Base-by-base conservation (phyloP, 1,140 invertebrate genomes). In the Acyrthosiphon pisum region DNA sequence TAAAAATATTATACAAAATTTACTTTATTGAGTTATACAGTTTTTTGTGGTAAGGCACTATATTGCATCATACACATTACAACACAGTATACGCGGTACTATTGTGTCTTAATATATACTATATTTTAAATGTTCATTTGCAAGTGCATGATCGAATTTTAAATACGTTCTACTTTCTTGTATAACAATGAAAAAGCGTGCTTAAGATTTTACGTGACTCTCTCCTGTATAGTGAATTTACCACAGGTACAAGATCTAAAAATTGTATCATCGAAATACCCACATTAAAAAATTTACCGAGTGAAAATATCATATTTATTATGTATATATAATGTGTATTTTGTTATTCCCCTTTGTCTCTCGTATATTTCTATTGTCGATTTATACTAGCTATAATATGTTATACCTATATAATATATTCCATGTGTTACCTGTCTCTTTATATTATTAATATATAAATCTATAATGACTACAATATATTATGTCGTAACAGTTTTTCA, bases 171-270 rank as follows among this genome's bases (percentile, higher is more conserved):
- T 48, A 87, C 86, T 87, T 87, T 87, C 86, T n/a, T 20, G 46
- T 87, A 41, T 41, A 87, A 87, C 86, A 87, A 87, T 87, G 86
- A 87, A 48, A 86, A 87, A 87, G 86, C 86, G 83, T 84, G 83
- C 83, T 84, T 84, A 44, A 44, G 37, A 23, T 84, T 84, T 84
- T 84, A 26, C 83, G 46, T 48, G 86, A 87, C 86, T 87, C 86
- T 48, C 86, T 87, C 46, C n/a, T 0, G 18, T 81, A 44, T 30
- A 87, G 18, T 68, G 48, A 87, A 87, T 48, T 11, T 48, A 87
- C 86, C 41, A 41, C 41, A 23, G 22, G 83, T 44, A 35, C 41
- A 86, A 86, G 11, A 86, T 46, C 8, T 37, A 46, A 86, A 86
- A 86, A 44, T 30, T 35, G 11, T 41, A 44, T 41, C 41, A 84